Base-by-base conservation (phyloP, 92 coral and sea anemone species). In the Epizoanthus illoricatus region DNA sequence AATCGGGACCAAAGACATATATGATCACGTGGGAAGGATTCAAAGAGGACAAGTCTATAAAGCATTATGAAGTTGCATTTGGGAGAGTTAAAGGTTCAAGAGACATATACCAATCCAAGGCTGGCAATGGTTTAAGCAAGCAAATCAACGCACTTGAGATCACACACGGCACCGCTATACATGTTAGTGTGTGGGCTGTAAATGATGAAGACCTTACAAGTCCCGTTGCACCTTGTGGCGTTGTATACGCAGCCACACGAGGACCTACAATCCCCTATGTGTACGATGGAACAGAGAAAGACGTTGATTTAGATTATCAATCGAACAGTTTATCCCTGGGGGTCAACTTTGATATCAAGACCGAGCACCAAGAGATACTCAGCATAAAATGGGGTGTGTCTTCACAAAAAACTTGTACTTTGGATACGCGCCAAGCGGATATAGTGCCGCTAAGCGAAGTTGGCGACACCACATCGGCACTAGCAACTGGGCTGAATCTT, bases 1-100 rank as follows among this genome's bases (percentile, higher is more conserved):
- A 96, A 41, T 92, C 91, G 4, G 96, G 94, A 3, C 93, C 90
- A 63, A 88, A 76, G 62, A 88, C 85, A 55, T 96, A 96, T 83
- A 87, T 91, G 45, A 86, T 96, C n/a, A 97, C 94, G 65, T 96
- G 98, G 99, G 92, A 91, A 39, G 94, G 97, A 15, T 94, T 94
- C 60, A 86, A 85, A 70, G 98, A 94, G 69, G 94, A 94, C 84
- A 92, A 93, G 16, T 71, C 74, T 20, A 94, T 96, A 84, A 86
- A 75, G 16, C 87, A 88, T 71, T 96, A 93, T 73, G 79, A 88
- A 75, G 90, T 96, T 39, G 87, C 87, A 11, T 85, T 96, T 3
- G 99, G 99, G 71, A 91, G 98, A 17, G 86, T 90, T 52, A 81
- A 81, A 41, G 97, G 98, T 10, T 96, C 98, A 60, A 95, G 92